Percentiles rank a stretch among this genome's conserved stretches.
Conservation (phyloP, 2,888 invertebrate species). For the Hypolimnas misippus region DNA sequence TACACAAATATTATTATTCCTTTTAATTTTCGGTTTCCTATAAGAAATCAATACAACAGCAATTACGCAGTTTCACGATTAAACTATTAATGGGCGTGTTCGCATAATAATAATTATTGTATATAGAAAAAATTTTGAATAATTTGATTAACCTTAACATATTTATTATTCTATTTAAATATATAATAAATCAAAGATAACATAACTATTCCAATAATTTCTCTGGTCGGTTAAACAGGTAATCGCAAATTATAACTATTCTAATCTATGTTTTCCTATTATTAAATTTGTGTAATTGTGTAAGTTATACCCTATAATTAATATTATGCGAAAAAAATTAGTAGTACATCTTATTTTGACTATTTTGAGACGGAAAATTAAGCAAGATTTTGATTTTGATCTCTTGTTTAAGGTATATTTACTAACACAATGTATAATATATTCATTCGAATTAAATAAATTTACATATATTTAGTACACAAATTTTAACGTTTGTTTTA, state of each 20-base stretch:
- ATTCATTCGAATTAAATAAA: too few relatives aligned
- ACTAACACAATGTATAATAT: too few relatives aligned
- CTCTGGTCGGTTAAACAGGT: background rate
- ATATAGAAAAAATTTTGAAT: slow-evolving; percentile 29
- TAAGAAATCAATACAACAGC: slow-evolving; percentile 43
- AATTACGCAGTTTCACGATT: slow-evolving; percentile 49
- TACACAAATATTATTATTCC: slow-evolving; percentile 52
- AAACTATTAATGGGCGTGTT: slow-evolving; percentile 43
- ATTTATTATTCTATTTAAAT: slow-evolving; percentile 1
- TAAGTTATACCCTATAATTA: slow-evolving; percentile 6
- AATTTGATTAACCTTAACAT: slow-evolving; percentile 24
- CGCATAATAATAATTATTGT: slow-evolving; percentile 33
- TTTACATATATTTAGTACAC: too few relatives aligned
- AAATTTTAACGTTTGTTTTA: too few relatives aligned
- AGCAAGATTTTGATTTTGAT: background rate
- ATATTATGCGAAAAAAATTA: background rate
- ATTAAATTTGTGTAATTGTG: slow-evolving; percentile 11
- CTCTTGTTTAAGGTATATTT: too few relatives aligned
- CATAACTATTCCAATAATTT: background rate
- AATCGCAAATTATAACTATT: slow-evolving; percentile 13
- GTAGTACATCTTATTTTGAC: background rate
- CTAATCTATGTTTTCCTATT: slow-evolving; percentile 23
- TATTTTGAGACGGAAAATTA: background rate
- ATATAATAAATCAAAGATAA: slow-evolving; percentile 2
- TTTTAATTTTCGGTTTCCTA: slow-evolving; percentile 56